Percentiles rank a stretch among this genome's conserved stretches.
Evolutionary conservation across 2,113 vertebrate species (phyloP).

Genomic region (Hydropotes inermis): DNA sequence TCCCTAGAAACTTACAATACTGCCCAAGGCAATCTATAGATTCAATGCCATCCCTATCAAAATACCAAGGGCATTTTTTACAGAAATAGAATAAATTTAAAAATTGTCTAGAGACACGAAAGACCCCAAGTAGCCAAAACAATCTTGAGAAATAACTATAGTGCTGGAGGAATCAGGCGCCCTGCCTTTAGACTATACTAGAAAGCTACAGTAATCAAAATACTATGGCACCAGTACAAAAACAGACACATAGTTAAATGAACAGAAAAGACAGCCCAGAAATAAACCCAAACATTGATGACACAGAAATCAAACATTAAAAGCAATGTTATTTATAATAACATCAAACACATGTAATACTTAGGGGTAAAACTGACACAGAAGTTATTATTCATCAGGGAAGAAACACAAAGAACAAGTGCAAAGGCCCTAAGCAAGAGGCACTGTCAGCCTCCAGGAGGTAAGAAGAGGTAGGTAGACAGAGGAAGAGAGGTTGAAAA

Average conservation of each 20-base stretch:
- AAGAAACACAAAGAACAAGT: background rate
- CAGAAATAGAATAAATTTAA: background rate
- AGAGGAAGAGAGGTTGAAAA: background rate
- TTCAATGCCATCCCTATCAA: background rate
- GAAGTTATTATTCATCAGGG: background rate
- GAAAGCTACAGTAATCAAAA: background rate
- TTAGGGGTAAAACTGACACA: background rate
- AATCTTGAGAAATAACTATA: background rate
- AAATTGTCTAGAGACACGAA: background rate
- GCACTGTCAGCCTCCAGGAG: too few species aligned
- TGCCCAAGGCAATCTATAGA: background rate
- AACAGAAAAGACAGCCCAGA: background rate
- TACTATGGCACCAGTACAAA: background rate
- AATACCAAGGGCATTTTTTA: background rate
- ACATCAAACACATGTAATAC: background rate
- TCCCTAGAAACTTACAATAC: background rate
- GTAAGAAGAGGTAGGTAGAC: fast-evolving
- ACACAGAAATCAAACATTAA: background rate
- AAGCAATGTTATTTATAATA: background rate
- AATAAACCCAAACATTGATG: background rate
- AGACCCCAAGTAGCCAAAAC: background rate
- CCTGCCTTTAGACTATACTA: background rate
- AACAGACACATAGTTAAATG: background rate
- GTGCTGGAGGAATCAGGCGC: background rate
- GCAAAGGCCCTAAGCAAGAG: background rate